These are phyloP conservation scores for Lasioglossum villosulum DNA, from an alignment of 2,888 invertebrate species.

Conservation along the genomic window DNA sequence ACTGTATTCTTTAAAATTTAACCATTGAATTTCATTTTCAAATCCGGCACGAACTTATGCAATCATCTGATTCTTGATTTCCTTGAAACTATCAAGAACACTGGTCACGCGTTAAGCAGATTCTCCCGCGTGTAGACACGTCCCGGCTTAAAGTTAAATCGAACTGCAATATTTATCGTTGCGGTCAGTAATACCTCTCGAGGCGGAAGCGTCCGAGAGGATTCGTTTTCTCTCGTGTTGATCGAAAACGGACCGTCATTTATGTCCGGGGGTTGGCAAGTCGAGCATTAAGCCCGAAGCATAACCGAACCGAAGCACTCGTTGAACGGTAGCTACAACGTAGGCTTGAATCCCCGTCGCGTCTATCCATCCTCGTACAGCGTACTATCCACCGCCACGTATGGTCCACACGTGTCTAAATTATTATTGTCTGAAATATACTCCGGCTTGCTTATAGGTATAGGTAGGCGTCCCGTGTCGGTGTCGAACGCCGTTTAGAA, in stretches of 20 bases:
- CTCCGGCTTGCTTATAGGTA: conserved; percentile 28
- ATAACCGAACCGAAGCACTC: conserved; percentile 46
- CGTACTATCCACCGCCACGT: conserved; percentile 73
- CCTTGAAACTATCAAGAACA: neutral
- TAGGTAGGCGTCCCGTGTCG: conserved; percentile 45
- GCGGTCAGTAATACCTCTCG: conserved; percentile 25
- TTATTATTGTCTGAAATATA: conserved; percentile 82
- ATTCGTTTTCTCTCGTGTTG: conserved; percentile 39
- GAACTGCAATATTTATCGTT: conserved; percentile 20
- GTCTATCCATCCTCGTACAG: conserved; percentile 76
- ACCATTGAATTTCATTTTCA: too few relatives aligned
- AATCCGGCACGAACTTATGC: too few relatives aligned
- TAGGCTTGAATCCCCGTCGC: conserved; percentile 71
- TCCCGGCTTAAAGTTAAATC: neutral
- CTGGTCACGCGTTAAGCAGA: neutral
- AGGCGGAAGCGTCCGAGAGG: conserved; percentile 31
- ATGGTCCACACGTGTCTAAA: conserved; percentile 83
- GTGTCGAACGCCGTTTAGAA: conserved; percentile 63
- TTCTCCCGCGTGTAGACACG: neutral
- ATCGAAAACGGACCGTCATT: conserved; percentile 55
- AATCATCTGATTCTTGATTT: too few relatives aligned
- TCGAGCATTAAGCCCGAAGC: conserved; percentile 63
- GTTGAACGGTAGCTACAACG: conserved; percentile 59
- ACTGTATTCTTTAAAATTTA: too few relatives aligned
- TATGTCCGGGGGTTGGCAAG: conserved; percentile 38